A percentile compares a stretch with the other conserved stretches of the same genome.
These are phyloP conservation scores for Siniperca chuatsi DNA, from an alignment of 2,113 vertebrate species.

Conservation along the genomic window DNA sequence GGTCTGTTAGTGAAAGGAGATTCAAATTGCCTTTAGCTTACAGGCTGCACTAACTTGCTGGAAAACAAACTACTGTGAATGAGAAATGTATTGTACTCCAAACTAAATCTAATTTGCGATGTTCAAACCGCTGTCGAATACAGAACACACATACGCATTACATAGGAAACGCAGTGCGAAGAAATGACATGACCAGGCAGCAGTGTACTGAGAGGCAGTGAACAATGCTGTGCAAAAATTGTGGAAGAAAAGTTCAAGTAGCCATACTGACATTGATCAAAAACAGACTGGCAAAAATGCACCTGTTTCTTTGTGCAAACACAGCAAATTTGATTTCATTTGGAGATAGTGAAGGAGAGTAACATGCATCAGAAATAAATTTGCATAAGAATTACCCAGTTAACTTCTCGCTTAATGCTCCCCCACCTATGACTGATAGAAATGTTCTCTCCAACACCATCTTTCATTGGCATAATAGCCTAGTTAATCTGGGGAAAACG, in stretches of 20 bases:
- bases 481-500: not conserved
- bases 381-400: not conserved
- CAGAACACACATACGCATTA: not conserved
- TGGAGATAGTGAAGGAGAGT: not conserved
- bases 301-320: not conserved
- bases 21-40: slow-evolving; percentile 64
- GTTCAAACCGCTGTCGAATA: not conserved
- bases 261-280: not conserved
- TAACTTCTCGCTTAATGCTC: not conserved
- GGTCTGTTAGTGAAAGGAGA: slow-evolving; percentile 52
- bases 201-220: not conserved
- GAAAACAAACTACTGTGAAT: not conserved
- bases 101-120: not conserved
- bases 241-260: not conserved
- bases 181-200: not conserved
- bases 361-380: not conserved
- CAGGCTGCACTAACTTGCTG: slow-evolving; percentile 13
- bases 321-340: not conserved
- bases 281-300: not conserved
- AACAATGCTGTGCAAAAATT: not conserved
- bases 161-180: not conserved
- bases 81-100: not conserved
- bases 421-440: not conserved
- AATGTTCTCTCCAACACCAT: not conserved
- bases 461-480: not conserved